phyloP scores from a whole-genome alignment of 2,797 vertebrate genomes.

The Tadarida brasiliensis region DNA sequence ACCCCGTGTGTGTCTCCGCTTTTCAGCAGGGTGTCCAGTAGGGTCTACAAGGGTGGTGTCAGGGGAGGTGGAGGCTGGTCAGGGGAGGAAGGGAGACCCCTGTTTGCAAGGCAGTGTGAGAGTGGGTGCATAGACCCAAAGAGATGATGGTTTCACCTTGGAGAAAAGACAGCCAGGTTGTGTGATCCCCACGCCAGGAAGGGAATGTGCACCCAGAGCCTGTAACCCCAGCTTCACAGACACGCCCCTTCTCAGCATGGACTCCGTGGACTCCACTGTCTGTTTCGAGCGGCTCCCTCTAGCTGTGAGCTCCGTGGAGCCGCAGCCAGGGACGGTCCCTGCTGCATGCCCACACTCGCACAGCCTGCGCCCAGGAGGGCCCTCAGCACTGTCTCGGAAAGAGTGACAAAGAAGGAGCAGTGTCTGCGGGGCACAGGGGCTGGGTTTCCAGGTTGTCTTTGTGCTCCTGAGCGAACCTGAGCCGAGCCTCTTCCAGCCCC shows the following conservation, averaged over 20 bases:
- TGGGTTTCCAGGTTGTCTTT: constrained; percentile 44
- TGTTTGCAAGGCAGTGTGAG: neutral
- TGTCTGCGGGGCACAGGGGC: neutral
- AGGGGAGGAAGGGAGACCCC: neutral
- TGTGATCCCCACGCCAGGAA: neutral
- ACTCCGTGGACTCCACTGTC: neutral
- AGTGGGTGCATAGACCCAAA: neutral
- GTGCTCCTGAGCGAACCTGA: constrained; percentile 7
- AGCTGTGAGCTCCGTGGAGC: neutral
- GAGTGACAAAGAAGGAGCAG: neutral
- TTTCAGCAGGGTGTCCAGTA: neutral
- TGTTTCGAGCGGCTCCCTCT: neutral
- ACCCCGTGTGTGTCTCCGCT: constrained; percentile 55
- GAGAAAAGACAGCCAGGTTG: neutral
- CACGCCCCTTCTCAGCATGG: neutral
- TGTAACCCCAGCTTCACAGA: neutral
- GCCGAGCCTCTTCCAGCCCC: constrained; percentile 43
- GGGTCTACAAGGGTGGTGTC: neutral
- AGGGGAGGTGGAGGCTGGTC: neutral
- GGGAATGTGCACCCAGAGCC: neutral
- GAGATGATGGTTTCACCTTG: neutral
- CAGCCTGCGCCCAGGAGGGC: accelerated
- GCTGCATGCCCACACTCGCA: neutral
- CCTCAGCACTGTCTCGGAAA: neutral
- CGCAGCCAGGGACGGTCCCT: neutral